These are phyloP conservation scores for Sarcophaga peregrina DNA, from an alignment of 1,140 invertebrate genomes.

Conservation along the genomic window DNA sequence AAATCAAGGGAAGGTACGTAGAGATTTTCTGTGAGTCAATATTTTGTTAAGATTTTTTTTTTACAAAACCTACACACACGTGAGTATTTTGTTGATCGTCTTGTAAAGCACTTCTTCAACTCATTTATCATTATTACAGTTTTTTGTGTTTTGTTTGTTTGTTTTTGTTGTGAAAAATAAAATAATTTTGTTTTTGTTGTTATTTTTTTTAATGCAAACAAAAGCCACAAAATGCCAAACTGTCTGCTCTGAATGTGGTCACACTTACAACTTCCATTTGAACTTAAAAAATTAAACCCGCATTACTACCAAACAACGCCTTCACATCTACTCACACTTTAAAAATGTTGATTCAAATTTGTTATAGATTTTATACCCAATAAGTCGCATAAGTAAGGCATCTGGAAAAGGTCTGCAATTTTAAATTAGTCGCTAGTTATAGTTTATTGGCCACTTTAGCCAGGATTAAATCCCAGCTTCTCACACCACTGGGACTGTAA, in stretches of 20 bases:
- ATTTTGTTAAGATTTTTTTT: background rate
- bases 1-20: too few relatives aligned
- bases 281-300: background rate
- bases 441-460: too few relatives aligned
- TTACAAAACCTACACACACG: background rate
- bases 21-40: too few relatives aligned
- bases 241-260: conserved; percentile 45
- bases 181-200: background rate
- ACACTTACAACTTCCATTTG: conserved; percentile 31
- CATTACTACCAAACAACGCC: background rate
- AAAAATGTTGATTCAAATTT: too few relatives aligned
- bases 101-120: background rate
- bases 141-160: background rate
- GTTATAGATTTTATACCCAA: too few relatives aligned
- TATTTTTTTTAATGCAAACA: background rate
- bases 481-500: too few relatives aligned
- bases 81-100: background rate
- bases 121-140: conserved; percentile 6
- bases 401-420: too few relatives aligned
- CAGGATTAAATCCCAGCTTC: too few relatives aligned
- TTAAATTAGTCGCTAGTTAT: too few relatives aligned
- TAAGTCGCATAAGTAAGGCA: too few relatives aligned
- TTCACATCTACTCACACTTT: background rate
- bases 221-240: conserved; percentile 46
- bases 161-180: too few relatives aligned